A percentile compares a stretch with the other conserved stretches of the same genome.
These are phyloP conservation scores for Pampusana beccarii DNA, from an alignment of 2,113 vertebrate genomes.

Conservation along the genomic window DNA sequence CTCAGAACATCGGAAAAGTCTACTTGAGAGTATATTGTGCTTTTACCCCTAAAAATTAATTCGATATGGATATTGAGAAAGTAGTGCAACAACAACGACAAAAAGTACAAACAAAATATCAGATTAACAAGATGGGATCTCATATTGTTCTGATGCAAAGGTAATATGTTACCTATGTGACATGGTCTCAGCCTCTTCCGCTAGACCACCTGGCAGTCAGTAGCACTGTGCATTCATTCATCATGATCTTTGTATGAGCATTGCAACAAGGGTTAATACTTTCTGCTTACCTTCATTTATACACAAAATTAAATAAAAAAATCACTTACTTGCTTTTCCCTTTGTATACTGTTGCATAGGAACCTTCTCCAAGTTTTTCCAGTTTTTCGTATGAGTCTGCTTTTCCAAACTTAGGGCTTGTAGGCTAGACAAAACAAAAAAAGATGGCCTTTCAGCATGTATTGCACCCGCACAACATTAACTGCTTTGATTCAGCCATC, in stretches of 20 bases:
- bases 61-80: neutral
- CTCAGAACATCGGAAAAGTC: neutral
- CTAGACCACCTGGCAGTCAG: neutral
- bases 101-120: neutral
- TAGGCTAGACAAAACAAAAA: constrained; percentile 82
- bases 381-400: constrained; percentile 98
- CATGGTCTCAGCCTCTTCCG: neutral
- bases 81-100: neutral
- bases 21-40: neutral
- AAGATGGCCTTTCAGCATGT: neutral
- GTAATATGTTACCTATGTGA: neutral
- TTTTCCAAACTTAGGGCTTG: constrained; percentile 98
- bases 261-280: neutral
- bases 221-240: neutral
- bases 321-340: constrained; percentile 98
- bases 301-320: neutral
- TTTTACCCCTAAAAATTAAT: neutral
- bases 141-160: neutral
- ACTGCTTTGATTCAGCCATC: neutral
- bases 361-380: constrained; percentile 96
- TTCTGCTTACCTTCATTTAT: neutral
- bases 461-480: neutral
- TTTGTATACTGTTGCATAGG: constrained; percentile 98
- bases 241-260: neutral
- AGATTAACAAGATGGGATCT: neutral